Percentiles rank a stretch among this genome's conserved stretches.
These are phyloP conservation scores for Trichogramma pretiosum DNA, from an alignment of 1,140 invertebrate genomes.

Conservation along the genomic window DNA sequence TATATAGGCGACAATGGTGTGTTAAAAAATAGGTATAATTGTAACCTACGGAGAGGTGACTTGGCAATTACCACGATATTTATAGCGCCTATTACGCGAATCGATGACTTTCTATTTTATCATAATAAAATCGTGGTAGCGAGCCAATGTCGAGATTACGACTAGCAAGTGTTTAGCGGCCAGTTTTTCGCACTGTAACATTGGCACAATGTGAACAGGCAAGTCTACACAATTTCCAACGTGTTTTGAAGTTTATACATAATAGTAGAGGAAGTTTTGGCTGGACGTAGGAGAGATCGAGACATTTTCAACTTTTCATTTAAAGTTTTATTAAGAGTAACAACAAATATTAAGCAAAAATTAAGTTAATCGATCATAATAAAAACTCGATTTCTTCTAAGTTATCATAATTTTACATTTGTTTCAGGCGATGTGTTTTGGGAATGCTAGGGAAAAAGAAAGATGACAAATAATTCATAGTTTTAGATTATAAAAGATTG, in stretches of 20 bases:
- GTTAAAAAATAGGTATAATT: not conserved
- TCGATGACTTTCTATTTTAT: no score
- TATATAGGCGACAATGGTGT: not conserved
- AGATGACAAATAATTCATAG: constrained; percentile 8
- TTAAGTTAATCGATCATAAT: no score
- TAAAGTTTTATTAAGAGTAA: no score
- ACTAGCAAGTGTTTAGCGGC: constrained; percentile 30
- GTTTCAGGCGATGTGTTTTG: no score
- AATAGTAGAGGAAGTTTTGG: constrained; percentile 2
- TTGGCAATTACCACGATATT: constrained; percentile 7
- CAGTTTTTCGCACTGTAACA: constrained; percentile 28
- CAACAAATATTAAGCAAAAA: no score
- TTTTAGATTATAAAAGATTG: constrained; percentile 7
- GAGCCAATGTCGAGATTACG: constrained; percentile 25
- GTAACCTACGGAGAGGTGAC: constrained; percentile 7
- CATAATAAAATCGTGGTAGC: constrained; percentile 14
- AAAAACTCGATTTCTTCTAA: constrained; percentile 11
- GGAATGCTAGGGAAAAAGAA: constrained; percentile 21
- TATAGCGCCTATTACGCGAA: no score
- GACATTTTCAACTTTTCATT: no score
- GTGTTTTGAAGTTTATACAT: constrained; percentile 22
- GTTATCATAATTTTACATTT: no score
- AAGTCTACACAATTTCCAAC: constrained; percentile 30
- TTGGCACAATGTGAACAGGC: constrained; percentile 30
- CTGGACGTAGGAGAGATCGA: constrained; percentile 3